phyloP scores from a whole-genome alignment of 2,113 vertebrate species.

The Prietella phreatophila region DNA sequence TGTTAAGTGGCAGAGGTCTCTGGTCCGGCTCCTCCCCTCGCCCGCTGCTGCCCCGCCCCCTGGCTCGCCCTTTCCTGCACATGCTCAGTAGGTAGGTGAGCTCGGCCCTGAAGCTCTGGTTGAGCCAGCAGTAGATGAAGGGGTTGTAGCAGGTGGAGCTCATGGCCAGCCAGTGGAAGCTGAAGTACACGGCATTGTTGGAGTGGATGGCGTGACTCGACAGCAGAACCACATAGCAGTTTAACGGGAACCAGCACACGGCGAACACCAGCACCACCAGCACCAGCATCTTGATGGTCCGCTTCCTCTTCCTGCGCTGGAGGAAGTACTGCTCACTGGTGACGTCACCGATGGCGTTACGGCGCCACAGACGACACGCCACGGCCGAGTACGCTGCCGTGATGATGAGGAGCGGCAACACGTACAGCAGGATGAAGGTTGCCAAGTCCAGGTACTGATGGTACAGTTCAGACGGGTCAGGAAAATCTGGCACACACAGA shows the following conservation, averaged over 20 bases:
- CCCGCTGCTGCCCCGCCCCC: slow-evolving; percentile 18
- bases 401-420: slow-evolving; percentile 88
- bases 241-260: slow-evolving; percentile 93
- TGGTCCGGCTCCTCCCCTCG: slow-evolving; percentile 43
- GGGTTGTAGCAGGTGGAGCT: slow-evolving; percentile 97
- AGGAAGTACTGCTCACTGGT: slow-evolving; percentile 85
- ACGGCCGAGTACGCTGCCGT: slow-evolving; percentile 81
- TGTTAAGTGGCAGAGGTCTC: slow-evolving; percentile 30
- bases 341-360: slow-evolving; percentile 83
- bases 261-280: slow-evolving; percentile 88
- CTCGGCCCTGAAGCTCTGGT: slow-evolving; percentile 85
- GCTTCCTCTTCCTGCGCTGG: slow-evolving; percentile 80
- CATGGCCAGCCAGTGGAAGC: slow-evolving; percentile 94
- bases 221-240: slow-evolving; percentile 89
- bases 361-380: slow-evolving; percentile 86
- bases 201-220: slow-evolving; percentile 86
- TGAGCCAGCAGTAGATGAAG: slow-evolving; percentile 96
- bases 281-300: slow-evolving; percentile 90
- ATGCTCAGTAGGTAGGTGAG: slow-evolving; percentile 79
- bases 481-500: slow-evolving; percentile 88
- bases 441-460: slow-evolving; percentile 91
- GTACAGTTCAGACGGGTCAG: slow-evolving; percentile 87
- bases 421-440: slow-evolving; percentile 87
- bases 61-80: slow-evolving; percentile 70
- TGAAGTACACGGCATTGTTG: slow-evolving; percentile 86